phyloP scores from a whole-genome alignment of 2,797 vertebrate genomes.

The Phaenicophaeus curvirostris region DNA sequence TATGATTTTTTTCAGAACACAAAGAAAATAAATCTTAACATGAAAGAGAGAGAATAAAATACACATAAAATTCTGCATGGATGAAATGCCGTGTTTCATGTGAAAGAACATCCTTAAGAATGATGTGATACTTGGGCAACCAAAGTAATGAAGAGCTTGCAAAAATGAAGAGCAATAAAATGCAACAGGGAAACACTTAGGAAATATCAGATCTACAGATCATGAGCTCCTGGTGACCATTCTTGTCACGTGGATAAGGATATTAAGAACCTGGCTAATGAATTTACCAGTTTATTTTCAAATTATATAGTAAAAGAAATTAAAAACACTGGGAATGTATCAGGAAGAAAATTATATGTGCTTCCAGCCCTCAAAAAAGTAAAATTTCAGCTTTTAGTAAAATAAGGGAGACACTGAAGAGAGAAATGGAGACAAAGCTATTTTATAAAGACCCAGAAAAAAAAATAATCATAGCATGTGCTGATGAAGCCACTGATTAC shows the following conservation, averaged over 20 bases:
- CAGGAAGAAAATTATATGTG: background rate
- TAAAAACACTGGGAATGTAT: background rate
- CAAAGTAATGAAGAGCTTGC: background rate
- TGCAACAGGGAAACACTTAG: background rate
- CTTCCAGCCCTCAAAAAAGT: constrained; percentile 21
- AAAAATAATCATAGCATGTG: background rate
- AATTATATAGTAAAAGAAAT: constrained; percentile 12
- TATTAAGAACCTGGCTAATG: background rate
- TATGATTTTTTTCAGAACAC: background rate
- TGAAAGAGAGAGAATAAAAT: background rate
- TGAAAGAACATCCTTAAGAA: background rate
- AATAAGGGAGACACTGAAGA: background rate
- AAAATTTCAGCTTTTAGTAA: background rate
- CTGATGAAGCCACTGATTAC: background rate
- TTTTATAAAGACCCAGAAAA: background rate
- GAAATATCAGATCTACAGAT: background rate
- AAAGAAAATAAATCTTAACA: background rate
- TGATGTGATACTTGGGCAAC: background rate
- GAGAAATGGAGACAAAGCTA: background rate
- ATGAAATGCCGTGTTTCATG: background rate
- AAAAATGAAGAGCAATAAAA: constrained; percentile 23
- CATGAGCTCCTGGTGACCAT: background rate
- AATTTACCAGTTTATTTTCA: constrained; percentile 2
- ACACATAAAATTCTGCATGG: background rate
- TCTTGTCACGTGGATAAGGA: background rate